Evolutionary conservation across 2,888 invertebrate genomes (phyloP), one percentile per base, ranked within the genome.

Genomic region (Gastracanthus pulcherrimus): DNA sequence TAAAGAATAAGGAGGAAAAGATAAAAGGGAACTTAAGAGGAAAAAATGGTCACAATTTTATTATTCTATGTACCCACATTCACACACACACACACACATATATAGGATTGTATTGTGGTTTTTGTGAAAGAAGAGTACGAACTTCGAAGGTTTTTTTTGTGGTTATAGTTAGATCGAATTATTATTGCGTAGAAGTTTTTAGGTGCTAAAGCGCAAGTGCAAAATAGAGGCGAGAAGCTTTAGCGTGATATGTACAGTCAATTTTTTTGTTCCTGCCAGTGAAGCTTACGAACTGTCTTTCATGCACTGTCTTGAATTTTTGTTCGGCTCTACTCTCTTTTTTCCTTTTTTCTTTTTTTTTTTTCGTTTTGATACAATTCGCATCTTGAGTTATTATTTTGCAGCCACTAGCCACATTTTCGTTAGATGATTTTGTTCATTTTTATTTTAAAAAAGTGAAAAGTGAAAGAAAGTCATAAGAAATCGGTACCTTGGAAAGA

Each of bases 21-120:
- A 72, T 67, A 74, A 69, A 69, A 78, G 64, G 60, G 64, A 45
- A 75, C 29, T 66, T 62, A 48, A 77, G 26, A 67, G n/a, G n/a
- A 29, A 62, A 82, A 76, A 72, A 34, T 72, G 51, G 34, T 45
- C 55, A 80, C 55, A 2, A 83, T 79, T 84, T 80, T 80, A 82
- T 82, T 82, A 78, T 69, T 81, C 76, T 55, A 62, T 45, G 34
- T 60, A 11, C 45, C 11, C 34, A 60, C 64, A 23, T 26, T 38
- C 26, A 13, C 36, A 26, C 72, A 51, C 29, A 19, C 36, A 36
- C 34, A 55, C 55, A 31, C 19, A 55, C 55, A 31, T 16, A 67
- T 62, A 3, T 62, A 71, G 13, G 19, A 19, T 66, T 13, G 23
- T 55, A 69, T 64, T 55, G 64, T 58, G 41, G 29, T 66, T 72